phyloP scores from a whole-genome alignment of 1,140 invertebrate genomes.

The Heliconius himera region DNA sequence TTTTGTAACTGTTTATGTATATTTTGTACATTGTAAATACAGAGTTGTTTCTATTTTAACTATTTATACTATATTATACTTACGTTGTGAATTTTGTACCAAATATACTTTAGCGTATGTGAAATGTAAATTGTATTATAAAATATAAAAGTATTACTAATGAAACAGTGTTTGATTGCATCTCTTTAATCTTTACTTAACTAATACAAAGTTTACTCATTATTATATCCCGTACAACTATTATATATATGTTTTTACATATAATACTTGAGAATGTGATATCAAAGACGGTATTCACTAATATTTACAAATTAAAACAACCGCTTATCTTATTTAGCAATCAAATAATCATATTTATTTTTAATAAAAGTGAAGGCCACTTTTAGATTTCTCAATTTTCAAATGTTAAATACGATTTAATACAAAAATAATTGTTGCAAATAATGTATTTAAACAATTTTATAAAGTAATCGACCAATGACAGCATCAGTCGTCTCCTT shows the following conservation, averaged over 20 bases:
- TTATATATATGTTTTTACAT: neutral
- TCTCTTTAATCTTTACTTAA: constrained; percentile 26
- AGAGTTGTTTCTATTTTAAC: constrained; percentile 77
- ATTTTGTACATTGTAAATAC: constrained; percentile 77
- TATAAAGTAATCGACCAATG: too few relatives aligned
- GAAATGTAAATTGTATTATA: constrained; percentile 47
- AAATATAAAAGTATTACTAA: constrained; percentile 43
- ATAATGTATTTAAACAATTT: too few relatives aligned
- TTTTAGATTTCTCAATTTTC: neutral
- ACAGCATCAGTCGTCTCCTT: too few relatives aligned
- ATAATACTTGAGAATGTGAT: neutral
- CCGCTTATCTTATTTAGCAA: neutral
- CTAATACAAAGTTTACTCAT: neutral
- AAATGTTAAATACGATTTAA: neutral
- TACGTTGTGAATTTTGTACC: constrained; percentile 79
- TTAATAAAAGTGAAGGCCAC: neutral
- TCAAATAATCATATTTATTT: neutral
- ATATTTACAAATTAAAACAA: neutral
- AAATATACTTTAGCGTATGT: constrained; percentile 70
- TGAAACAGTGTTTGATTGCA: constrained; percentile 16
- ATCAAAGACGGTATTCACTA: neutral
- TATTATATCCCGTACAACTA: neutral
- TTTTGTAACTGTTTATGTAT: constrained; percentile 69
- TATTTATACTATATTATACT: constrained; percentile 72
- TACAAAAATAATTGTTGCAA: too few relatives aligned